Evolutionary conservation across 1,140 invertebrate species (phyloP).

Genomic region (Lucilia sericata): DNA sequence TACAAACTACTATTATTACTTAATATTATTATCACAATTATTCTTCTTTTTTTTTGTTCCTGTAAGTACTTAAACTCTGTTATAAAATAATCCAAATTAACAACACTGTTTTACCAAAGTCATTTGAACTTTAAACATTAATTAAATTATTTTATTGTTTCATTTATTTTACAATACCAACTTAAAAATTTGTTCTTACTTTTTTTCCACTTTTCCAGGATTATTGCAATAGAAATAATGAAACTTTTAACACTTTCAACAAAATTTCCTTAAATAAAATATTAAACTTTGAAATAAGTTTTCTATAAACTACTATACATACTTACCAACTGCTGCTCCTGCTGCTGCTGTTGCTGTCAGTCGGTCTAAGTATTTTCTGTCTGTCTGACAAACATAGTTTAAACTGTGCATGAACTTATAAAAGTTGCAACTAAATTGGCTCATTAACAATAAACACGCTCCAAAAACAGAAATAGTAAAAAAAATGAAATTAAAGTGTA

Average conservation of each 20-base stretch:
- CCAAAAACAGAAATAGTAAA: not conserved
- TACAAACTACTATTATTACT: too few species aligned
- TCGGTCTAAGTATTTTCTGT: not conserved
- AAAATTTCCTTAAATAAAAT: slow-evolving; percentile 21
- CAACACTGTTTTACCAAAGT: slow-evolving; percentile 33
- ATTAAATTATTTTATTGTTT: slow-evolving; percentile 41
- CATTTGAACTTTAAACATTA: slow-evolving; percentile 38
- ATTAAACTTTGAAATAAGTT: slow-evolving; percentile 5
- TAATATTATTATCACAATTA: too few species aligned
- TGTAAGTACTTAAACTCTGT: too few species aligned
- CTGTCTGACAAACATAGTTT: not conserved
- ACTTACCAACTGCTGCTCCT: not conserved
- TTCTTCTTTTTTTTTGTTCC: too few species aligned
- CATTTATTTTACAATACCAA: not conserved
- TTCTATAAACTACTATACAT: not conserved
- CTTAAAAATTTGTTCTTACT: not conserved
- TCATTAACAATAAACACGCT: slow-evolving; percentile 40
- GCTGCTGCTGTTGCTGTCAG: not conserved
- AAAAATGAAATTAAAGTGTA: slow-evolving; percentile 27
- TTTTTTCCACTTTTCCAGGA: not conserved
- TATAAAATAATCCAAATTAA: slow-evolving; percentile 22
- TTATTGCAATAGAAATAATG: not conserved
- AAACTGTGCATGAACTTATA: not conserved
- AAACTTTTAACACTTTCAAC: slow-evolving; percentile 37
- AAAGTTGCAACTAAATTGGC: slow-evolving; percentile 39